These are phyloP conservation scores for Toxostoma redivivum DNA, from an alignment of 2,113 vertebrate species.

Conservation along the genomic window DNA sequence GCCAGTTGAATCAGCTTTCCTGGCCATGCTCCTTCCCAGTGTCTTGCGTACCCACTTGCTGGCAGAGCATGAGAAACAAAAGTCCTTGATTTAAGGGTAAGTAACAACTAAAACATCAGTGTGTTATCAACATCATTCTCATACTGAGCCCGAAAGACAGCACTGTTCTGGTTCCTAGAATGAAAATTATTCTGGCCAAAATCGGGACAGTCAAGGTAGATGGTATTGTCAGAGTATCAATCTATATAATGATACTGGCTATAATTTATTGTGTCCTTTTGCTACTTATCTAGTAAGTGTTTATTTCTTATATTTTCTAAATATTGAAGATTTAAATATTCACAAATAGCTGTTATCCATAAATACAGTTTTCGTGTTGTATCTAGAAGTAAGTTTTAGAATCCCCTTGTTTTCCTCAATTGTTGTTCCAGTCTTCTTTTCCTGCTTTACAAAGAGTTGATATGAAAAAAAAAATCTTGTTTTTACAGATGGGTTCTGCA, in stretches of 20 bases:
- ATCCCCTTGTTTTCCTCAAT: neutral
- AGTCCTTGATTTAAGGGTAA: neutral
- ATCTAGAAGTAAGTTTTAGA: neutral
- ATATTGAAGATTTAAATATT: neutral
- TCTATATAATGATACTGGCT: neutral
- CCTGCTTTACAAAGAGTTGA: neutral
- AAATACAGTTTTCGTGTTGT: neutral
- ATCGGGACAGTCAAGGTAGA: neutral
- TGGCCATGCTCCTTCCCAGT: neutral
- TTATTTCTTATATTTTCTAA: neutral
- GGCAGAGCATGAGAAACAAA: neutral
- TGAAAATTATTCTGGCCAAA: neutral
- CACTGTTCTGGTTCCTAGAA: rapidly evolving
- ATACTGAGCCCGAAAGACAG: neutral
- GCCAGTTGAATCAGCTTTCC: neutral
- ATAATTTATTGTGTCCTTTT: neutral
- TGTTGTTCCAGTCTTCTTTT: rapidly evolving
- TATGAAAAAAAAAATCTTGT: neutral
- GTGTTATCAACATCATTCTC: neutral
- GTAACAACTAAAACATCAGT: neutral
- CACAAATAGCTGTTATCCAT: neutral
- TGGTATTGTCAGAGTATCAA: neutral
- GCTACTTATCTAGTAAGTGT: neutral
- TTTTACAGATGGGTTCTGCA: neutral
- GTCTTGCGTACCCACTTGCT: neutral